Percentiles rank a stretch among this genome's conserved stretches.
Evolutionary conservation across 2,888 invertebrate genomes (phyloP).

Genomic region (Deroplatys truncata): DNA sequence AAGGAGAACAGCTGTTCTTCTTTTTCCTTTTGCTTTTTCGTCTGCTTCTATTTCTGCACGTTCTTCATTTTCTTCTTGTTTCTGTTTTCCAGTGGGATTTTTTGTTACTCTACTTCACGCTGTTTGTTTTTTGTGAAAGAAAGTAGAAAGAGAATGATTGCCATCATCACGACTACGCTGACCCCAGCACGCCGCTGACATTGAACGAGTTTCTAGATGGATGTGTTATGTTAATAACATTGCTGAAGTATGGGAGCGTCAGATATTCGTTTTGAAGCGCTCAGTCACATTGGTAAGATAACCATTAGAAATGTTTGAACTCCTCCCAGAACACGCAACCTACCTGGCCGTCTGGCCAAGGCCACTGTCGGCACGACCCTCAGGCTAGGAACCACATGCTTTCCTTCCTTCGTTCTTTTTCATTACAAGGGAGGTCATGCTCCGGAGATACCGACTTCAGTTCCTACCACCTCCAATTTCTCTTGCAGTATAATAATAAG

Average conservation of each 20-base stretch:
- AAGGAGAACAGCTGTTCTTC: background rate
- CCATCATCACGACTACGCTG: background rate
- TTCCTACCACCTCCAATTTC: background rate
- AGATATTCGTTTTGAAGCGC: background rate
- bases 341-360: background rate
- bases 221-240: background rate
- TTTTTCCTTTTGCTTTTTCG: background rate
- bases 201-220: background rate
- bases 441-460: background rate
- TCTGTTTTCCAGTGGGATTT: background rate
- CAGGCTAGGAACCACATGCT: background rate
- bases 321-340: background rate
- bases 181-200: background rate
- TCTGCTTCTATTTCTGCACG: background rate
- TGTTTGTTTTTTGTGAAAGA: background rate
- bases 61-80: background rate
- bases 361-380: background rate
- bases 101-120: background rate
- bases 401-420: background rate
- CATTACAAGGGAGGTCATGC: background rate
- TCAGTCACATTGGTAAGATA: background rate
- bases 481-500: too few species aligned
- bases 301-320: background rate
- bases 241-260: background rate
- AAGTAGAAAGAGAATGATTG: background rate